A percentile compares a stretch with the other conserved stretches of the same genome.
These are phyloP conservation scores for Bufo bufo DNA, from an alignment of 2,113 vertebrate genomes.

Conservation along the genomic window DNA sequence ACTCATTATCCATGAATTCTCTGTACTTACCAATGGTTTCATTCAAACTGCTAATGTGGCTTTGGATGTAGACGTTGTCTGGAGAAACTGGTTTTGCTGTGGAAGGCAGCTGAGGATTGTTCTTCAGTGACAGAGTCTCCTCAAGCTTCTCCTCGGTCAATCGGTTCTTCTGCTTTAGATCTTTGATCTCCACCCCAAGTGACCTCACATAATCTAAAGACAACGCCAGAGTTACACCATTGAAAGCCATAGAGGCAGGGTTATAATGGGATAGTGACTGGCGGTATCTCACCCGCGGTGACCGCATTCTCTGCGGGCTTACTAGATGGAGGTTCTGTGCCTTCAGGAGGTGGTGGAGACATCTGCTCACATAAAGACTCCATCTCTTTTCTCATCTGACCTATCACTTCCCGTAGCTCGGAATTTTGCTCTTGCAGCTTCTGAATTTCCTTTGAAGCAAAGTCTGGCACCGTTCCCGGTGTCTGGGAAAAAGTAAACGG, in stretches of 20 bases:
- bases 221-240: not conserved
- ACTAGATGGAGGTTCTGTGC: not conserved
- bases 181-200: conserved; percentile 70
- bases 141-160: conserved; percentile 66
- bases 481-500: not conserved
- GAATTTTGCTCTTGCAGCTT: conserved; percentile 82
- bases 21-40: conserved; percentile 64
- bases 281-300: conserved; percentile 12
- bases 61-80: conserved; percentile 63
- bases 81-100: conserved; percentile 47
- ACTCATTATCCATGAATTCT: not conserved
- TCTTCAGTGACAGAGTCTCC: conserved; percentile 36
- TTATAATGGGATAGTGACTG: not conserved
- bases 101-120: conserved; percentile 9
- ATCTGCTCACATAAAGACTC: conserved; percentile 72
- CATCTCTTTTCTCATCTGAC: conserved; percentile 90
- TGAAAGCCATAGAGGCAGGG: not conserved
- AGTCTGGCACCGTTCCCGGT: not conserved
- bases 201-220: conserved; percentile 64
- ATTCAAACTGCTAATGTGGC: conserved; percentile 53
- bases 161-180: conserved; percentile 67
- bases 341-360: not conserved
- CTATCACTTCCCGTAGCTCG: conserved; percentile 73
- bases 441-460: conserved; percentile 71
- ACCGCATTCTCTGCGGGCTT: not conserved